These are phyloP conservation scores for Marmota flaviventris DNA, from an alignment of 2,113 vertebrate species.

Conservation along the genomic window DNA sequence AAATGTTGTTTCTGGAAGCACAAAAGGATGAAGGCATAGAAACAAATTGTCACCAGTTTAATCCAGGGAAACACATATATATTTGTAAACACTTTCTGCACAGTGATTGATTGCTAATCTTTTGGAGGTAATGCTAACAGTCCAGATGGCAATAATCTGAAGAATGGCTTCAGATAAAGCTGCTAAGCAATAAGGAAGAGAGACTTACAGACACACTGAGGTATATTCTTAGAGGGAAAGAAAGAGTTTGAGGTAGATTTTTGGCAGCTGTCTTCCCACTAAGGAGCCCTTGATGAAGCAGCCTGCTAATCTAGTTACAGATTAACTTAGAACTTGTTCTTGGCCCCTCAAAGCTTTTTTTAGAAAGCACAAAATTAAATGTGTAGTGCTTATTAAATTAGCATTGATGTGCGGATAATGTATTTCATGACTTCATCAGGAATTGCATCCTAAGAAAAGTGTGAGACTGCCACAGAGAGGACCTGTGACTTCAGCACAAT, in stretches of 20 bases:
- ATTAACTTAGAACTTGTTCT: not conserved
- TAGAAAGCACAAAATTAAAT: constrained; percentile 47
- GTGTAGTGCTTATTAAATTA: not conserved
- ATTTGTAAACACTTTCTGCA: constrained; percentile 51
- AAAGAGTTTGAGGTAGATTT: constrained; percentile 33
- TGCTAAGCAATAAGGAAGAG: constrained; percentile 52
- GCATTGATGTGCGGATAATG: not conserved
- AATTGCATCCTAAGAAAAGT: constrained; percentile 7
- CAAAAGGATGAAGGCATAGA: not conserved
- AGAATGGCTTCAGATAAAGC: constrained; percentile 48
- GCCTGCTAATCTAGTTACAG: not conserved
- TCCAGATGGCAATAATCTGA: constrained; percentile 21
- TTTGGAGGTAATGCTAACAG: constrained; percentile 54
- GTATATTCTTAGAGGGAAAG: not conserved
- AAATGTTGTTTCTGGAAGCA: constrained; percentile 56
- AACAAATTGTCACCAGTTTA: constrained; percentile 6
- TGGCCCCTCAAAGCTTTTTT: not conserved
- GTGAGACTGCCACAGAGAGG: not conserved
- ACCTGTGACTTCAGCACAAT: not conserved
- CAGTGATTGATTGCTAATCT: constrained; percentile 31
- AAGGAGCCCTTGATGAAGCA: constrained; percentile 18
- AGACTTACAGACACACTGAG: not conserved
- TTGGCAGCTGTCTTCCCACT: constrained; percentile 22
- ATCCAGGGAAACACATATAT: not conserved
- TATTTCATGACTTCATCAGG: constrained; percentile 17